A percentile compares a stretch with the other conserved stretches of the same genome.
Conservation (phyloP, 2,888 invertebrate genomes). For the Drosophila barbarae region DNA sequence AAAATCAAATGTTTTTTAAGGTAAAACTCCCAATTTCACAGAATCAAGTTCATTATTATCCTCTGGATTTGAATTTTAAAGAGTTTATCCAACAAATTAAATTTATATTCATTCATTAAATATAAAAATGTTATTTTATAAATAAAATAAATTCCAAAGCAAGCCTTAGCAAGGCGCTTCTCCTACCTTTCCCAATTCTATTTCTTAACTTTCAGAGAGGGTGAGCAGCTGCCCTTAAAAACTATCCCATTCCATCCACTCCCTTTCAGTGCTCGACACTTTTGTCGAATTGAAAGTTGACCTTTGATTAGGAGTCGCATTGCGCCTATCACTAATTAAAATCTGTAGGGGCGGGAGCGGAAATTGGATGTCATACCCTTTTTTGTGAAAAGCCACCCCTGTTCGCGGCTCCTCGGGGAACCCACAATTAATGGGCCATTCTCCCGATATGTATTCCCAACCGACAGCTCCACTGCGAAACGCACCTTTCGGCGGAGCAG, state of each 20-base stretch:
- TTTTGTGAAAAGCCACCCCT: conserved; percentile 25
- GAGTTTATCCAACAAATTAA: no score
- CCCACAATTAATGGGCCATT: conserved; percentile 43
- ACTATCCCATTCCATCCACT: conserved; percentile 3
- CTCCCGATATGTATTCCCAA: conserved; percentile 14
- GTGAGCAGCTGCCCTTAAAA: rapidly evolving
- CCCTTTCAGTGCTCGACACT: conserved; percentile 9
- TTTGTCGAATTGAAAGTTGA: conserved; percentile 37
- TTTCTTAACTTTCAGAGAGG: not conserved
- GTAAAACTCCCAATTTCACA: no score
- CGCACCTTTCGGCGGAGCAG: conserved; percentile 39
- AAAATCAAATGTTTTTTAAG: not conserved
- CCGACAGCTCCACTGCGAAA: conserved; percentile 49
- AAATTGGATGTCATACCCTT: conserved; percentile 56
- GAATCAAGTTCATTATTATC: no score
- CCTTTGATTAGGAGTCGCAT: conserved; percentile 33
- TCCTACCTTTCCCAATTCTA: no score
- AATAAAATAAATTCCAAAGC: not conserved
- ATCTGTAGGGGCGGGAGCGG: conserved; percentile 49
- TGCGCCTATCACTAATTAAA: conserved; percentile 58
- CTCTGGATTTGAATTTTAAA: no score
- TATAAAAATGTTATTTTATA: not conserved
- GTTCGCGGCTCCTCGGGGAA: conserved; percentile 33
- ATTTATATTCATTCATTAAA: not conserved
- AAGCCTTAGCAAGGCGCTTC: not conserved